phyloP scores from a whole-genome alignment of 1,140 invertebrate species.

The Drosophila quadrilineata region DNA sequence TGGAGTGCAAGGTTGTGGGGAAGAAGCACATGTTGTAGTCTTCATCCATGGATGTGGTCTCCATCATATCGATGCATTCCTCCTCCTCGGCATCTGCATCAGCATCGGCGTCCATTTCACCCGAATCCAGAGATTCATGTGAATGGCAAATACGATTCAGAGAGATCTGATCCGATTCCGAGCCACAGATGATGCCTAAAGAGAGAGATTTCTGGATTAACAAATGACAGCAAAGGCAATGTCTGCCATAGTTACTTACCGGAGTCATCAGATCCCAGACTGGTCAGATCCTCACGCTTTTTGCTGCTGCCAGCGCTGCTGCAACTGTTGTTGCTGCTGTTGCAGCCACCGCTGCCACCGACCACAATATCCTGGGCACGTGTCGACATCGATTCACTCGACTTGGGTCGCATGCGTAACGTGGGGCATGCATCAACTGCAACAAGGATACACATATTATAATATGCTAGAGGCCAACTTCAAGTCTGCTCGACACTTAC shows the following conservation, averaged over 20 bases:
- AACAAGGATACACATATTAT: neutral
- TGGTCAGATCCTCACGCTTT: constrained; percentile 86
- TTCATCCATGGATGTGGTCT: constrained; percentile 79
- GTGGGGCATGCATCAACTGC: constrained; percentile 68
- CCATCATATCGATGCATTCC: constrained; percentile 81
- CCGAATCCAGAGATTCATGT: constrained; percentile 87
- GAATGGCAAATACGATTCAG: constrained; percentile 82
- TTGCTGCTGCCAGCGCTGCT: constrained; percentile 64
- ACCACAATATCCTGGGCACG: constrained; percentile 41
- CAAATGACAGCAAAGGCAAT: neutral
- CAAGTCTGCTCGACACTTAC: constrained; percentile 6
- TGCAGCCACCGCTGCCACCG: constrained; percentile 16
- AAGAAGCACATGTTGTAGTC: constrained; percentile 76
- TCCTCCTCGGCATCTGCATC: constrained; percentile 81
- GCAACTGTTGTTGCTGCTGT: constrained; percentile 23
- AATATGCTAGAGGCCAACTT: neutral
- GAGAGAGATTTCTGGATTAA: too few species aligned
- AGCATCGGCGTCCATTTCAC: constrained; percentile 84
- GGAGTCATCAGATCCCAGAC: constrained; percentile 92
- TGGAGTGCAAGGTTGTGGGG: constrained; percentile 27
- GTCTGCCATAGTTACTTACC: constrained; percentile 71
- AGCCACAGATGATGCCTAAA: constrained; percentile 88
- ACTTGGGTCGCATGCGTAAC: constrained; percentile 63
- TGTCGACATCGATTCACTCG: constrained; percentile 52
- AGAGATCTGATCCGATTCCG: constrained; percentile 83